phyloP scores from a whole-genome alignment of 2,113 vertebrate genomes.

The Aspiorhynchus laticeps region DNA sequence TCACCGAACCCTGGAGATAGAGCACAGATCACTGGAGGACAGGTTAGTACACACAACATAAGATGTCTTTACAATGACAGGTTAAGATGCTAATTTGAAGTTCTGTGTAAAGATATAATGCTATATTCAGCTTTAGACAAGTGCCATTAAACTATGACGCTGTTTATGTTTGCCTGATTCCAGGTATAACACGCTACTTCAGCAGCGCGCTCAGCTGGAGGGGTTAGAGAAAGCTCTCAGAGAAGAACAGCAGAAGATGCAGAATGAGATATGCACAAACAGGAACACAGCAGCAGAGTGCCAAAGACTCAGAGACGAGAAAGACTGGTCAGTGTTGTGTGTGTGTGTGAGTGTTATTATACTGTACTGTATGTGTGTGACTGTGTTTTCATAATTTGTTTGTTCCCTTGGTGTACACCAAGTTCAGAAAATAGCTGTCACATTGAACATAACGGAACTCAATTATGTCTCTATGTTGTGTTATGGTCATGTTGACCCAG shows the following conservation, averaged over 20 bases:
- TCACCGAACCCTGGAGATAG: conserved; percentile 92
- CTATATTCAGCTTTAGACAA: neutral
- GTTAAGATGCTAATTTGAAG: neutral
- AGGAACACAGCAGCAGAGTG: conserved; percentile 84
- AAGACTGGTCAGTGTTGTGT: conserved; percentile 82
- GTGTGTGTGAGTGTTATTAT: neutral
- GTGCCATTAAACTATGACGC: neutral
- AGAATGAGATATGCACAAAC: conserved; percentile 85
- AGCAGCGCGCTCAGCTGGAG: conserved; percentile 91
- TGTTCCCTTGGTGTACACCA: neutral
- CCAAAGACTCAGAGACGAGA: conserved; percentile 88
- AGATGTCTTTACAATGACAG: neutral
- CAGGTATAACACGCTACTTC: conserved; percentile 93
- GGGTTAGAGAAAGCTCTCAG: conserved; percentile 91
- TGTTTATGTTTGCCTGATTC: conserved; percentile 2
- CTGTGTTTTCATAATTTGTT: neutral
- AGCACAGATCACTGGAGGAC: conserved; percentile 94
- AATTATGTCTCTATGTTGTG: neutral
- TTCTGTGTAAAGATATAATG: neutral
- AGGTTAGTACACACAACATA: conserved; percentile 70
- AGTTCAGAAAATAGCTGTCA: neutral
- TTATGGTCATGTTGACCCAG: neutral
- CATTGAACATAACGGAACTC: neutral
- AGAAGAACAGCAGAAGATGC: conserved; percentile 90
- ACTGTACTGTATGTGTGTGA: neutral